Conservation (phyloP, 2,888 invertebrate species). For the Synergus laeviventris region DNA sequence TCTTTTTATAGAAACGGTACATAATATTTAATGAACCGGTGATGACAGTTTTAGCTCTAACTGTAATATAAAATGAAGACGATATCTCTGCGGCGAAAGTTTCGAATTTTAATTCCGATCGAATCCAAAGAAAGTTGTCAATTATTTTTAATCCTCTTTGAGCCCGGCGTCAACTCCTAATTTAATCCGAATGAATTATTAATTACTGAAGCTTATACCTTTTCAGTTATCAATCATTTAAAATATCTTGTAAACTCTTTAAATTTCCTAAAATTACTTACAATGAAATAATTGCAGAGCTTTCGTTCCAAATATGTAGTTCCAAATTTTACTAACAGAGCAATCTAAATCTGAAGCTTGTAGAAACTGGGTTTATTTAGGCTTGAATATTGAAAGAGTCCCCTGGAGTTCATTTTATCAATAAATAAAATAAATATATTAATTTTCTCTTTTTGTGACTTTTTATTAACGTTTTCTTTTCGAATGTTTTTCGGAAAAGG, state of each 20-base stretch:
- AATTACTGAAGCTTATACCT: no score
- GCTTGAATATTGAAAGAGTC: neutral
- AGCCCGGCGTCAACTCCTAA: no score
- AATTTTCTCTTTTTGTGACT: neutral
- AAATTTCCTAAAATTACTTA: no score
- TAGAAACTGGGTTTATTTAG: neutral
- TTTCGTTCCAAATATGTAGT: no score
- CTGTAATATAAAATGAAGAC: neutral
- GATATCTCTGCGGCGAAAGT: neutral
- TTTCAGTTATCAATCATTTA: no score
- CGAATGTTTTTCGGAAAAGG: constrained; percentile 55
- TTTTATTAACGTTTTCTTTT: neutral
- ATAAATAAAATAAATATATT: neutral
- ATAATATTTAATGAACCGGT: constrained; percentile 36
- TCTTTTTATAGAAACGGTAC: constrained; percentile 39
- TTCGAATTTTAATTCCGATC: no score
- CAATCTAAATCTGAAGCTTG: neutral
- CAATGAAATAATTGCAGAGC: no score
- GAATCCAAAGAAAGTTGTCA: no score
- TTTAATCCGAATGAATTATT: no score
- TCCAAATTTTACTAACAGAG: no score
- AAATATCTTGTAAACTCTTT: no score
- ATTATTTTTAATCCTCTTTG: no score
- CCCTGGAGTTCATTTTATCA: neutral
- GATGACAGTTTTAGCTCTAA: constrained; percentile 10